A percentile compares a stretch with the other conserved stretches of the same genome.
Evolutionary conservation across 2,888 invertebrate species (phyloP).

Genomic region (Megastigmus dorsalis): DNA sequence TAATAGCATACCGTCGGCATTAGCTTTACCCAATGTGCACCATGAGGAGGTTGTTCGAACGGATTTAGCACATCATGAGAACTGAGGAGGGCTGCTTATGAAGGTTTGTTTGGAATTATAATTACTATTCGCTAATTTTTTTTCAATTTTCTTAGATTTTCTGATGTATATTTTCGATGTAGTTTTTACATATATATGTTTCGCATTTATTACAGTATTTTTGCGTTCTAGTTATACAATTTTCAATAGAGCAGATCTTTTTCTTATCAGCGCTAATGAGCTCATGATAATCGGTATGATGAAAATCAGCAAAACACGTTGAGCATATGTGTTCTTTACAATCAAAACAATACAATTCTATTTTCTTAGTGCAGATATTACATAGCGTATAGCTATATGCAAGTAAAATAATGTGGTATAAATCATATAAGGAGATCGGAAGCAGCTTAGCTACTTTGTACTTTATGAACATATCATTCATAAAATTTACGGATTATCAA

Average conservation of each 20-base stretch:
- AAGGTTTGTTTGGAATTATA: background rate
- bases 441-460: background rate
- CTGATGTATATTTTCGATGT: too few species aligned
- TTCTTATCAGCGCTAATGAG: background rate
- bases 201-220: too few species aligned
- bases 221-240: background rate
- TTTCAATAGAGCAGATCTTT: background rate
- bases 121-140: background rate
- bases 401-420: background rate
- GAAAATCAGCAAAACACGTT: slow-evolving; percentile 2
- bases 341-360: background rate
- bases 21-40: background rate
- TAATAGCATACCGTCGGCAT: slow-evolving; percentile 2
- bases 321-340: slow-evolving; percentile 2
- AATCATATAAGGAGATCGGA: background rate
- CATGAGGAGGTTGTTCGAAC: too few species aligned
- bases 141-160: background rate
- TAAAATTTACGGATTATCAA: too few species aligned
- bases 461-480: too few species aligned
- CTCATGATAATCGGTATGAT: background rate
- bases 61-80: background rate
- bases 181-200: too few species aligned
- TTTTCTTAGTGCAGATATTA: background rate
- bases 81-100: background rate
- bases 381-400: background rate